Evolutionary conservation across 2,113 vertebrate species (phyloP), one percentile per base, ranked within the genome.

Genomic region (Neomonachus schauinslandi): DNA sequence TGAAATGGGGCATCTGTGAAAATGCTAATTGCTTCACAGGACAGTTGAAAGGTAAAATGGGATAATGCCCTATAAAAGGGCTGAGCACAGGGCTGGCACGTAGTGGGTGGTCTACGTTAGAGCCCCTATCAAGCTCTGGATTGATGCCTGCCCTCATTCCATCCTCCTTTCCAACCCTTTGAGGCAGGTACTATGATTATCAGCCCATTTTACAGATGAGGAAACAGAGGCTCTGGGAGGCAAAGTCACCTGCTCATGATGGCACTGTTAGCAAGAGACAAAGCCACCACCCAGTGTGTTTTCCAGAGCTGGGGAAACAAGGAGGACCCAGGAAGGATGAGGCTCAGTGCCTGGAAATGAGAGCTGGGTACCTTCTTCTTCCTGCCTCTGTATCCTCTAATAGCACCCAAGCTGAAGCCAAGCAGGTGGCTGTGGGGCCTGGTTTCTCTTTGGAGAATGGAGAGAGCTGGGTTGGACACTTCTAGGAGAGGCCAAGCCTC

Each of bases 131-230:
- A 15, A 24, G 85, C 7, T 5, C 36, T n/a, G 19, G 36, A 55
- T 28, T 12, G 39, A 55, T 33, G 24, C 46, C 67, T 72, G 84
- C 10, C 94, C 28, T 53, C 69, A 42, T n/a, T 61, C 51, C 28
- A 71, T 65, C 16, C 28, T 39, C 39, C 12, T 36, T 39, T 77
- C 51, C 51, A 57, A 1, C 24, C 36, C 76, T 94, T 53, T 33
- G 59, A 79, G 55, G n/a, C 51, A 39, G 72, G 24, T 9, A 26
- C 46, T 83, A 12, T n/a, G 76, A 51, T 90, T 22, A 84, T 13
- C 76, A n/a, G 26, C 63, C 74, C 57, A 11, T 91, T 91, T 92
- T 93, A 86, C 42, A 67, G 97, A 88, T 76, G 51, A 67, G 74
- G 72, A 95, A 77, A 91, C 71, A 4, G 81, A 95, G 80, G 71